Evolutionary conservation across 2,888 invertebrate species (phyloP), one percentile per base, ranked within the genome.

Genomic region (Dichetophora obliterata): DNA sequence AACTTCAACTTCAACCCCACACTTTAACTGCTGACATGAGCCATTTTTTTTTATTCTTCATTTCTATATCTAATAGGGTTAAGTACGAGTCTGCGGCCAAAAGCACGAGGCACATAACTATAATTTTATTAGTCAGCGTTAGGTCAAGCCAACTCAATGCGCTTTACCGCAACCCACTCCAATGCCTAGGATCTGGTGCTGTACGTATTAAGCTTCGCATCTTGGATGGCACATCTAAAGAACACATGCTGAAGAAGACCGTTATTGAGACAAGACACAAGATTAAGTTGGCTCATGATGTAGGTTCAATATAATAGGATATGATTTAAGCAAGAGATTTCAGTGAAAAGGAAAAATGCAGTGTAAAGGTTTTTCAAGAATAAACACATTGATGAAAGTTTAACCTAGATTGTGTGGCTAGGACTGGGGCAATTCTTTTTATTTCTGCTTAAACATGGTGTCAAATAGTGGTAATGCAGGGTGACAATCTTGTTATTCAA

Each of bases 271-370:
- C 6, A 37, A 5, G 48, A 63, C 27, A 65, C 19, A 22, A 74
- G 74, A 74, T 74, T 65, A 74, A 34, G 65, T 52, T 52, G 52
- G 52, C 65, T 65, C 52, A 65, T 71, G 57, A 57, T 37, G 34
- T 71, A 27, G 31, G 57, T 57, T 57, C 59, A 37, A 57, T 57
- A 71, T 37, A 19, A 27, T n/a, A 8, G 69, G 43, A 66, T 66
- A 14, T 11, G 16, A 66, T 22, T 34, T 22, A 4, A 43, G 8
- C 43, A 6, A 22, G 54, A 19, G 54, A n/a, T n/a, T 5, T 1
- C 19, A 22, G 19, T 2, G 57, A 59, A 59, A 59, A 59, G 14
- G 57, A 59, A 22, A 14, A 24, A 24, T 27, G 54, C 24, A 24
- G 8, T 59, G 11, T 59, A 0, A 14, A 24, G 5, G 5, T 22